These are phyloP conservation scores for Caiman crocodilus DNA, from an alignment of 2,797 vertebrate species.

Conservation along the genomic window DNA sequence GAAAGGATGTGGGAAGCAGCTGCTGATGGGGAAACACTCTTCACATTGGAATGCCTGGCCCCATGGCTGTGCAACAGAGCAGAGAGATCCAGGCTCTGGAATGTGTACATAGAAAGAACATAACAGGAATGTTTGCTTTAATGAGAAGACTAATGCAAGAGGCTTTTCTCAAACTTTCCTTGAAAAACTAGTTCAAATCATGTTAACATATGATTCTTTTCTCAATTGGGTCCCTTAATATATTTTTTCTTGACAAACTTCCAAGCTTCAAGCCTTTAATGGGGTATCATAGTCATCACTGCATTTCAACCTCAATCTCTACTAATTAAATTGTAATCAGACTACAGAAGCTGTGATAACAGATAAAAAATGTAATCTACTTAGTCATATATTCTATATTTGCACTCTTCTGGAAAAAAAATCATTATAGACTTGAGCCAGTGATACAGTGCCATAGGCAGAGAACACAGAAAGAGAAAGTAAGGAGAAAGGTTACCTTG, in stretches of 20 bases:
- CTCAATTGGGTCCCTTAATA: conserved; percentile 10
- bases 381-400: conserved; percentile 5
- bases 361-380: not conserved
- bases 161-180: not conserved
- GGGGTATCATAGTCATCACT: not conserved
- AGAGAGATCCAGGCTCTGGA: not conserved
- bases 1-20: not conserved
- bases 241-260: conserved; percentile 5
- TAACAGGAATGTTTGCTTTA: not conserved
- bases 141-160: rapidly evolving
- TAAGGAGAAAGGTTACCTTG: not conserved
- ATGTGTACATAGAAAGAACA: not conserved
- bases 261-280: conserved; percentile 4
- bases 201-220: conserved; percentile 8
- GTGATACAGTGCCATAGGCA: not conserved
- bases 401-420: not conserved
- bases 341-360: not conserved
- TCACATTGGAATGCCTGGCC: rapidly evolving
- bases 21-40: not conserved
- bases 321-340: not conserved
- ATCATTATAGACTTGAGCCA: not conserved
- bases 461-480: not conserved
- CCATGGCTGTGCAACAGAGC: not conserved
- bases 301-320: not conserved
- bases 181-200: not conserved